A percentile compares a stretch with the other conserved stretches of the same genome.
Conservation (phyloP, 2,888 invertebrate genomes). For the Abrostola triplasia region DNA sequence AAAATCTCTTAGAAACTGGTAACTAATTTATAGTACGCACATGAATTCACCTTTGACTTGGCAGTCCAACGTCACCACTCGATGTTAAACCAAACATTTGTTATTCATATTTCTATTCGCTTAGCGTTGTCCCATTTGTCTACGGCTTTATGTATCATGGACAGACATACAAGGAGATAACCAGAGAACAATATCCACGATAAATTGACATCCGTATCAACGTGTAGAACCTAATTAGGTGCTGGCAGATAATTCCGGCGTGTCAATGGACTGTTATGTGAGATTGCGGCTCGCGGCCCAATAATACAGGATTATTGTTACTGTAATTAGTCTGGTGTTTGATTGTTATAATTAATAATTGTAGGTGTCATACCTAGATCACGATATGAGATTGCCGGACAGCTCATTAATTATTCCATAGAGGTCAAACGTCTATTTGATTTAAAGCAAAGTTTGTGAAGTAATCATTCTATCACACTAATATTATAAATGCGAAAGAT, state of each 20-base stretch:
- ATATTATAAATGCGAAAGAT: too few species aligned
- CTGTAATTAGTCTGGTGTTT: constrained; percentile 67
- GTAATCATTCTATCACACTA: too few species aligned
- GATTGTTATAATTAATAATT: constrained; percentile 20
- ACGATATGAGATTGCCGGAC: neutral
- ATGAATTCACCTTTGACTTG: too few species aligned
- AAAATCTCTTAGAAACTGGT: too few species aligned
- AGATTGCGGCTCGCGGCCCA: constrained; percentile 64
- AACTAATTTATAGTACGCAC: too few species aligned
- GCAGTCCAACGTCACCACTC: too few species aligned
- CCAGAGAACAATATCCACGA: constrained; percentile 53
- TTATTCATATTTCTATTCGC: too few species aligned
- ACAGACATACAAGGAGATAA: constrained; percentile 22
- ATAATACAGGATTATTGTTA: constrained; percentile 78
- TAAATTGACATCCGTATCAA: constrained; percentile 64
- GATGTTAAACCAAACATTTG: too few species aligned
- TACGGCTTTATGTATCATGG: constrained; percentile 5
- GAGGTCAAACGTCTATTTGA: too few species aligned
- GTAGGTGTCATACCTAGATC: neutral
- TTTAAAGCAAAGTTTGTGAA: too few species aligned
- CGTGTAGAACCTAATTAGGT: constrained; percentile 67
- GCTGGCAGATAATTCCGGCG: constrained; percentile 61
- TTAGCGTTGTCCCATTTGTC: too few species aligned
- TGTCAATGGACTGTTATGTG: constrained; percentile 54
- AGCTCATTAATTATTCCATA: too few species aligned